Base-by-base conservation (phyloP, 2,113 vertebrate species). In the Pteruthius melanotis region DNA sequence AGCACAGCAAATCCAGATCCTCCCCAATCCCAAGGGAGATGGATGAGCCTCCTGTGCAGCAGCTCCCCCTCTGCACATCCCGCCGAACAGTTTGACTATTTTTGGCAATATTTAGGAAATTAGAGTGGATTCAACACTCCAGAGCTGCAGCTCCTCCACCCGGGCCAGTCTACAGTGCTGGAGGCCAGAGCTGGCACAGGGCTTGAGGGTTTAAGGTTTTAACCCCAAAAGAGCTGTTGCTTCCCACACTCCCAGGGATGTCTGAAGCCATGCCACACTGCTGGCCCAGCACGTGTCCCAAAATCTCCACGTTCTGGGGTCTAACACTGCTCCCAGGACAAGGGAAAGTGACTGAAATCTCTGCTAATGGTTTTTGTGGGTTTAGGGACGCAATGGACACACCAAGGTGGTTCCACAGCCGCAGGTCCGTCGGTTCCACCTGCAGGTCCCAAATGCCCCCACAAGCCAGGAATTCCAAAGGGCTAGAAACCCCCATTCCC, bases 81-180 rank as follows among this genome's bases (percentile, higher is more conserved):
- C 4, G 23, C 6, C 0, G 54, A 90, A 63, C 35, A 63, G 56
- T 70, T 77, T 90, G 80, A 90, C 88, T 90, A 90, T 90, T 90
- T 90, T 90, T 90, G 88, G 88, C 80, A 90, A 90, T 90, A 83
- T 90, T 83, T 83, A 63, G 88, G 88, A 49, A 90, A 90, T 63
- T 70, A 61, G 12, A 83, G 42, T 35, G 64, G 56, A 56, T 77
- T 77, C 4, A 0, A 50, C 35, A 27, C 87, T 31, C 35, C 26
- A 23, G 71, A 83, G 79, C 79, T 31, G 39, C 35, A 47, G 47
- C 79, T 90, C 40, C 87, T 69, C 70, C 54, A 17, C 39, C n/a
- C 17, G 3, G 59, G 53, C 53, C 45, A 8, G 18, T 11, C 59
- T 33, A 4, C 42, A 42, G 39, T 5, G 70, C 87, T 3, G 20